These are phyloP conservation scores for Tenthredo mesomela DNA, from an alignment of 2,888 invertebrate species.

Conservation along the genomic window DNA sequence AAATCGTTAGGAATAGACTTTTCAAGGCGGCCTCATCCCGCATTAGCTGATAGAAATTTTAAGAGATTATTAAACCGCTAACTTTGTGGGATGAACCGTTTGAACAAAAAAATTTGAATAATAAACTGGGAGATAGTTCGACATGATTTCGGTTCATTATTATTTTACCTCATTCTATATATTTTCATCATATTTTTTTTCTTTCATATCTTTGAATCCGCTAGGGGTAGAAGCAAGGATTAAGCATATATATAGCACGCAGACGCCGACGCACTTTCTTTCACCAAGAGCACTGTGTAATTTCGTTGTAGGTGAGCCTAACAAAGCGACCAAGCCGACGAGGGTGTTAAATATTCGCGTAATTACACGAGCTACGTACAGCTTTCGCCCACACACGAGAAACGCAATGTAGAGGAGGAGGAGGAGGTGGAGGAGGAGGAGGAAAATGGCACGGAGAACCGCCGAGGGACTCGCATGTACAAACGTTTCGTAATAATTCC, in stretches of 20 bases:
- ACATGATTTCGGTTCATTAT: background rate
- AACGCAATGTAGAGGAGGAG: background rate
- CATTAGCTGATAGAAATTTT: slow-evolving; percentile 24
- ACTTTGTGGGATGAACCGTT: background rate
- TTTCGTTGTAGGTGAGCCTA: slow-evolving; percentile 41
- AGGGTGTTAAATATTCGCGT: slow-evolving; percentile 42
- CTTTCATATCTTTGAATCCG: background rate
- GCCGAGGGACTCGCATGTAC: slow-evolving; percentile 4
- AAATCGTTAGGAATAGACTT: slow-evolving; percentile 14
- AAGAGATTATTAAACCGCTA: slow-evolving; percentile 4
- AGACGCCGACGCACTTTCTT: slow-evolving; percentile 5
- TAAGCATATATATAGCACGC: background rate
- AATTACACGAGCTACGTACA: slow-evolving; percentile 27
- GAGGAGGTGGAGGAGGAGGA: background rate
- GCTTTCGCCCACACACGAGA: slow-evolving; percentile 6
- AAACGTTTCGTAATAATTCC: slow-evolving; percentile 41
- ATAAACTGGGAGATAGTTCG: background rate
- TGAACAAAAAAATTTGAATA: background rate
- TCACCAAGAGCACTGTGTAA: slow-evolving; percentile 11
- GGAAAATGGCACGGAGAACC: background rate
- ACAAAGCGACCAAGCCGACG: slow-evolving; percentile 37
- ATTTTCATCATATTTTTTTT: background rate
- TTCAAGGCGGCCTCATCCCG: background rate
- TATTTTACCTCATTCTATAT: background rate
- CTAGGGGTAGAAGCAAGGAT: background rate